Base-by-base conservation (phyloP, 2,888 invertebrate species). In the Heliconius ismenius region DNA sequence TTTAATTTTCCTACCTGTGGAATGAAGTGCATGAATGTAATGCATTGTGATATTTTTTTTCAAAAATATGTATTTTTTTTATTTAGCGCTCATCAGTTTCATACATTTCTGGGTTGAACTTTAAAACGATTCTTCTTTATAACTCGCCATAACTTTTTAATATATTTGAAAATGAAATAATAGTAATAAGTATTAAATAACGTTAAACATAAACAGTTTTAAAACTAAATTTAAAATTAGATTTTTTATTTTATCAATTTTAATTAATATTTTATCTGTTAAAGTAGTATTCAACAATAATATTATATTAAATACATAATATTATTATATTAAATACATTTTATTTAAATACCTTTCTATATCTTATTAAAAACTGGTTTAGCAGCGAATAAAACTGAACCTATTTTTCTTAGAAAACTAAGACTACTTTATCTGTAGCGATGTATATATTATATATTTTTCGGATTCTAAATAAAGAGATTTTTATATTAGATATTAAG, bases 1-100 rank as follows among this genome's bases (percentile, higher is more conserved):
- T 76, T 74, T 73, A 74, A 74, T 78, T 74, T 88, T 87, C 87
- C 89, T 86, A 86, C 86, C 84, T 86, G 89, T 89, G 92, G 91
- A 91, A 91, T 92, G 91, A 88, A 87, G 89, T 87, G 82, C 79
- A 75, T 82, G 79, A 81, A 81, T 81, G 79, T 79, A 75, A 64
- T 76, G 78, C 76, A 76, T 73, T 79, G 80, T 81, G 78, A 78
- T 79, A 76, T 79, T 76, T 80, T 80, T 79, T 76, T 79, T 80
- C 74, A 81, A 82, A 81, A 82, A 81, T 82, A 82, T 79, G 74
- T 76, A 72, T 69, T 77, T 78, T 77, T 80, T 79, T 77, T 43
- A 73, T 63, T 74, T 43, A 78, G 79, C 76, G 73, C 74, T 76
- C 58, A 73, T 78, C 75, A 73, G 68, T 75, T 73, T 64, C 73